Evolutionary conservation across 2,888 invertebrate genomes (phyloP).

Genomic region (Trissolcus japonicus): DNA sequence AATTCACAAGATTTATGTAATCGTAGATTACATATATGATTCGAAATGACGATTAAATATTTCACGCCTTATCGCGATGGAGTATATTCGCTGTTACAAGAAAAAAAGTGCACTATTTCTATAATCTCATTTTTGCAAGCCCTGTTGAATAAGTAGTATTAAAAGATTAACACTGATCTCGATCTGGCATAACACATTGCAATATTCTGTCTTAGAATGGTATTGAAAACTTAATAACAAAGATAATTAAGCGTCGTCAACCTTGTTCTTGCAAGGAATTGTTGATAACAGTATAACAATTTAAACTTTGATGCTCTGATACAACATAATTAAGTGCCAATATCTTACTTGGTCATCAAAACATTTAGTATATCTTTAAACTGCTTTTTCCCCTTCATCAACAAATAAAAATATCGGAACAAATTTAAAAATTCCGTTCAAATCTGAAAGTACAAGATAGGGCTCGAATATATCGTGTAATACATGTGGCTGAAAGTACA

Average conservation of each 20-base stretch:
- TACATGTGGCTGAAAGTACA: no score
- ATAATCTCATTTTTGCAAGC: slow-evolving; percentile 27
- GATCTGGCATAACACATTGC: slow-evolving; percentile 27
- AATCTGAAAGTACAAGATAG: no score
- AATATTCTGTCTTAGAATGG: slow-evolving; percentile 20
- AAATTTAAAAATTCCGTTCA: no score
- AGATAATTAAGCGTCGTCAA: slow-evolving; percentile 44
- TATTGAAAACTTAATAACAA: slow-evolving; percentile 49
- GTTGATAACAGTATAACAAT: slow-evolving; percentile 34
- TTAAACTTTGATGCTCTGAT: slow-evolving; percentile 13
- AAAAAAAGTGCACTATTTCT: slow-evolving; percentile 22
- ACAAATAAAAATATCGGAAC: no score
- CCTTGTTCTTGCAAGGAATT: slow-evolving; percentile 41
- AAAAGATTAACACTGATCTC: slow-evolving; percentile 48
- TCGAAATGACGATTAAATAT: not conserved
- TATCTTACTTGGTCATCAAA: slow-evolving; percentile 3
- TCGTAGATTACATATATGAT: no score
- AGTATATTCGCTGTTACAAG: not conserved
- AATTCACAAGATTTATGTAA: no score
- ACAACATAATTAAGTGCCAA: not conserved
- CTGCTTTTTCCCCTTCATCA: no score
- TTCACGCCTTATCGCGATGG: slow-evolving; percentile 2
- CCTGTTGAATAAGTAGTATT: slow-evolving; percentile 44
- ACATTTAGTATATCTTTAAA: not conserved
- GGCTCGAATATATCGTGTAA: no score